Evolutionary conservation across 1,140 invertebrate genomes (phyloP).

Genomic region (Neodiprion pinetum): DNA sequence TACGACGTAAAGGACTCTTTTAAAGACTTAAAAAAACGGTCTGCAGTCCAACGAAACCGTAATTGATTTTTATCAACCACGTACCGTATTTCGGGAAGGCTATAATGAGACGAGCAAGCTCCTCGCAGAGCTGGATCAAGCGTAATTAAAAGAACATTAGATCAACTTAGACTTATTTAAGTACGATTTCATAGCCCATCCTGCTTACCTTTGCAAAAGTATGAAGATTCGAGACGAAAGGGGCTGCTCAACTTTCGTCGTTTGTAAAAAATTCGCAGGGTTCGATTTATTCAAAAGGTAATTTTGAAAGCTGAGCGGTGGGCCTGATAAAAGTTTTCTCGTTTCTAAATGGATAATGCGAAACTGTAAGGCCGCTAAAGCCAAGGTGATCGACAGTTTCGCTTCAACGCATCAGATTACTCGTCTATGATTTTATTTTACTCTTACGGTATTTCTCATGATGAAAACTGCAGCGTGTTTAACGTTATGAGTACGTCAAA

Average conservation of each 20-base stretch:
- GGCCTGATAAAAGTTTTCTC: constrained; percentile 12
- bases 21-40: constrained; percentile 27
- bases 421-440: no score
- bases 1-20: background rate
- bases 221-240: constrained; percentile 21
- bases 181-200: background rate
- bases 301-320: constrained; percentile 31
- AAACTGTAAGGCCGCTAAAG: background rate
- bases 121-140: constrained; percentile 27
- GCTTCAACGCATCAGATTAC: background rate
- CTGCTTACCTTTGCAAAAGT: constrained; percentile 31
- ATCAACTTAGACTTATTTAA: background rate
- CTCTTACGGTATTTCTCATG: no score
- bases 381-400: background rate
- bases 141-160: background rate
- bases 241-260: constrained; percentile 28
- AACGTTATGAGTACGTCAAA: no score
- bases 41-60: constrained; percentile 33
- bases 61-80: constrained; percentile 38
- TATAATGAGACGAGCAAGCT: constrained; percentile 24
- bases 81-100: constrained; percentile 16
- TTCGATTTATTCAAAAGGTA: constrained; percentile 33
- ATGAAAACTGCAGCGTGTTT: no score
- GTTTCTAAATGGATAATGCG: background rate
- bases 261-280: constrained; percentile 25